A percentile compares a stretch with the other conserved stretches of the same genome.
These are phyloP conservation scores for Nycticorax nycticorax DNA, from an alignment of 2,113 vertebrate species.

Conservation along the genomic window DNA sequence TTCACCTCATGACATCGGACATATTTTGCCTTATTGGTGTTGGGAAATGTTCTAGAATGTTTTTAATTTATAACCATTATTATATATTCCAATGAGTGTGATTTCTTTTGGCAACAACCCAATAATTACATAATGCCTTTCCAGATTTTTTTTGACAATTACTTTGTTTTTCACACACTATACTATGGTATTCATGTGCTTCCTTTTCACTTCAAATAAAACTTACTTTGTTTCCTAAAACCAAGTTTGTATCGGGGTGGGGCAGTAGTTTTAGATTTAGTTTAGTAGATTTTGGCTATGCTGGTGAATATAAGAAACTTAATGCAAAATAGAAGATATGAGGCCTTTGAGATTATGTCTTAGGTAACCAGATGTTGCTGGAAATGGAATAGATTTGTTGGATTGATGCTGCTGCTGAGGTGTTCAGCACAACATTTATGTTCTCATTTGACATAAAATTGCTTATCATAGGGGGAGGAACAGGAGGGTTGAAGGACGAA, in stretches of 20 bases:
- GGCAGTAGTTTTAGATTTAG: not conserved
- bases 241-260: not conserved
- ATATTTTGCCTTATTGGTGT: not conserved
- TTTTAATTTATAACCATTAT: not conserved
- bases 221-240: not conserved
- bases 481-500: not conserved
- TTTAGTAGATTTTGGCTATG: not conserved
- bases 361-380: not conserved
- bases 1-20: not conserved
- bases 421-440: not conserved
- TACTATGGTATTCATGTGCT: not conserved
- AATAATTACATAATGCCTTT: not conserved
- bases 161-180: not conserved
- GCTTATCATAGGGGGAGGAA: not conserved
- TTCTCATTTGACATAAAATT: not conserved
- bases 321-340: not conserved
- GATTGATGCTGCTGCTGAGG: not conserved
- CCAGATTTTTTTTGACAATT: not conserved
- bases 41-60: not conserved
- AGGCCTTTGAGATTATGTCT: not conserved
- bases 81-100: not conserved
- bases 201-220: constrained; percentile 1
- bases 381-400: not conserved
- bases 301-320: not conserved
- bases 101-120: not conserved